Base-by-base conservation (phyloP, 1,140 invertebrate genomes). In the Atta texana region DNA sequence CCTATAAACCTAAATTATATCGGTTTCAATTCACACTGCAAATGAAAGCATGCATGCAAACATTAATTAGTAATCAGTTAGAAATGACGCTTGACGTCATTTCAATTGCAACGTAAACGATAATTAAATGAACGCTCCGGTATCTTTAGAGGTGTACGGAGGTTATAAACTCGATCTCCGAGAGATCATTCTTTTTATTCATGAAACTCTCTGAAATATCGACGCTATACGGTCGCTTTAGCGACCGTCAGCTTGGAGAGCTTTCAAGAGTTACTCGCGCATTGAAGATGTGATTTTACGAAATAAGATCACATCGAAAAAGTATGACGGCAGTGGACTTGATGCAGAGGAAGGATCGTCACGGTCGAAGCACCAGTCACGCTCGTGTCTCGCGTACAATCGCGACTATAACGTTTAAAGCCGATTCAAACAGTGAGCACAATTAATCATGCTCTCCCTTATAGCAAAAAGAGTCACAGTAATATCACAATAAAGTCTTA, bases 41-140 rank as follows among this genome's bases (percentile, higher is more conserved):
- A 81, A 81, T 57, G 64, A 31, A 71, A n/a, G 78, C 64, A 49
- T 28, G 64, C 78, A 81, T 81, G 66, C 66, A 57, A 57, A 71
- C 64, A 57, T 59, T 71, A 81, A 64, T 77, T 16, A 21, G 63
- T 57, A 81, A 57, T 57, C 31, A 31, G 10, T 69, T 71, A 71
- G 21, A 28, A 64, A 69, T 69, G 34, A 81, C 55, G 51, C 18
- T 57, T 49, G 10, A 71, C 66, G 16, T 57, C 16, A 69, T 71
- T 16, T 55, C 34, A 10, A 71, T 71, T 57, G 66, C 64, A 44
- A 71, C 68, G 18, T 81, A 71, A 71, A 71, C n/a, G 64, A 81
- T 59, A 71, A 71, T 28, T n/a, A 55, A 31, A 57, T 14, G 10
- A 71, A 59, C 14, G 55, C 21, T 44, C 34, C 28, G 21, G 34